Evolutionary conservation across 2,888 invertebrate genomes (phyloP).

Genomic region (Nebria salina): DNA sequence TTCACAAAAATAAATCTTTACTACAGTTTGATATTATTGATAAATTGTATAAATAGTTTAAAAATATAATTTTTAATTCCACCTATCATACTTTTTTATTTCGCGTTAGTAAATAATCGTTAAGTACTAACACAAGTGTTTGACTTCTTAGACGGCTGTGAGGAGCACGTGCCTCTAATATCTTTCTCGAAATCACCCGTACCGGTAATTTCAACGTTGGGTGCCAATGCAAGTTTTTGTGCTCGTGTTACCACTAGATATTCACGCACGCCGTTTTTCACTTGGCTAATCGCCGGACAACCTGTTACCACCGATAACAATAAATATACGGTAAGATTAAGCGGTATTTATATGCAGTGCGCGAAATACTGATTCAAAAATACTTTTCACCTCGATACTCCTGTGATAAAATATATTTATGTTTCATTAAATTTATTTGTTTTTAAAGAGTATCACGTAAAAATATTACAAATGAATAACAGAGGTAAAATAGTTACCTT

Average conservation of each 20-base stretch:
- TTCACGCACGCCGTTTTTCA: conserved; percentile 60
- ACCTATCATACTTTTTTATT: not conserved
- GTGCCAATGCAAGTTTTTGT: conserved; percentile 67
- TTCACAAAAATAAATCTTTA: not conserved
- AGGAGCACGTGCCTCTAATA: conserved; percentile 19
- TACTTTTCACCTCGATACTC: not conserved
- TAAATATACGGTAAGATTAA: conserved; percentile 20
- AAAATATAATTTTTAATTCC: not conserved
- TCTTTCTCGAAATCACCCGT: conserved; percentile 57
- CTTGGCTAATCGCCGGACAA: conserved; percentile 68
- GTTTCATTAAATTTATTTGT: not conserved
- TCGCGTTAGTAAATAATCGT: no score
- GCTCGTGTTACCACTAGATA: conserved; percentile 64
- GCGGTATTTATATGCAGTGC: not conserved
- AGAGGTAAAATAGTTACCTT: not conserved
- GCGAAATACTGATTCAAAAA: not conserved
- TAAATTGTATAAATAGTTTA: not conserved
- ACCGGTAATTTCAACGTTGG: conserved; percentile 64
- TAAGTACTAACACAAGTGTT: not conserved
- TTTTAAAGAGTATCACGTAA: not conserved
- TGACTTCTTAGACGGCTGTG: not conserved
- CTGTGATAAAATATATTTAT: not conserved
- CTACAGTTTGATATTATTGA: not conserved
- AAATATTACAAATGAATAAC: not conserved
- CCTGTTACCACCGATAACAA: conserved; percentile 48